Evolutionary conservation across 2,797 vertebrate species (phyloP).

Genomic region (Enteromius mattozi): DNA sequence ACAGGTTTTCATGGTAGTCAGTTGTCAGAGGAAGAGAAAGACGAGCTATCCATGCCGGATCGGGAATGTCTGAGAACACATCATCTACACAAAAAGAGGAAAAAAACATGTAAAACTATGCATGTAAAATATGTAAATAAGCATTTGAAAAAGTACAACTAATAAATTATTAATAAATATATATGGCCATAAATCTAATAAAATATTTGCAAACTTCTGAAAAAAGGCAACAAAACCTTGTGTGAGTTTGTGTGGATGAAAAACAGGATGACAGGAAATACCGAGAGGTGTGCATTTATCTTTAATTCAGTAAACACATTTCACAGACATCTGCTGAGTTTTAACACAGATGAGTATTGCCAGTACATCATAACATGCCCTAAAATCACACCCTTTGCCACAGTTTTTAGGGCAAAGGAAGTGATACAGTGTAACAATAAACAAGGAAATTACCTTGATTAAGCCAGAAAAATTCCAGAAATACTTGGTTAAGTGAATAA

Average conservation of each 20-base stretch:
- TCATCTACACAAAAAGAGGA: slow-evolving; percentile 68
- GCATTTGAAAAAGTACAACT: neutral
- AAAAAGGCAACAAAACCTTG: neutral
- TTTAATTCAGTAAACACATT: slow-evolving; percentile 59
- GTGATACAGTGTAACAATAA: neutral
- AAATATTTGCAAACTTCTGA: neutral
- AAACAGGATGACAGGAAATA: slow-evolving; percentile 66
- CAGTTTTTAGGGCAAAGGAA: neutral
- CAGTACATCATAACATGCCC: slow-evolving; percentile 54
- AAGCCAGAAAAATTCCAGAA: neutral
- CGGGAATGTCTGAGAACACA: slow-evolving; percentile 73
- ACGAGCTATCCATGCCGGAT: slow-evolving; percentile 87
- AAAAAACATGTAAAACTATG: neutral
- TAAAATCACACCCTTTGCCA: neutral
- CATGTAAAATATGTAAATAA: neutral
- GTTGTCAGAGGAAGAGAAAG: slow-evolving; percentile 85
- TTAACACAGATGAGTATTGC: neutral
- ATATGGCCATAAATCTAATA: neutral
- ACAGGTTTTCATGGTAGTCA: slow-evolving; percentile 92
- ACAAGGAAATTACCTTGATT: neutral
- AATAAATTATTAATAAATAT: neutral
- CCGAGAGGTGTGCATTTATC: slow-evolving; percentile 62
- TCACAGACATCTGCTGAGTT: neutral
- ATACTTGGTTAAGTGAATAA: neutral
- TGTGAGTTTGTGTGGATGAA: slow-evolving; percentile 14